These are phyloP conservation scores for Atractosteus spatula DNA, from an alignment of 2,113 vertebrate species.

Conservation along the genomic window DNA sequence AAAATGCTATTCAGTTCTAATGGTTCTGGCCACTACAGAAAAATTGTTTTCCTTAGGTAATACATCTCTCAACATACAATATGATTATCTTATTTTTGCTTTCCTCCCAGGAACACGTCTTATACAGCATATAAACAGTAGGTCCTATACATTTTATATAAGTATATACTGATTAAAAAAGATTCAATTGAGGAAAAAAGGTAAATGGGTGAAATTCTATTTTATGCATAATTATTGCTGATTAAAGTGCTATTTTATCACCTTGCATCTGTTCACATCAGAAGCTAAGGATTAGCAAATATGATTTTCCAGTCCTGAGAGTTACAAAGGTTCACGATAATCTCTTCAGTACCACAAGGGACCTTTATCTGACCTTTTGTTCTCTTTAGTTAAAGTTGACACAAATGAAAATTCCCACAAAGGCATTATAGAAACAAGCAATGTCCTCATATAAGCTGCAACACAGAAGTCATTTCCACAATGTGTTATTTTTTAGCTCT, in stretches of 20 bases:
- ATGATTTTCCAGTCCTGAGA: constrained; percentile 27
- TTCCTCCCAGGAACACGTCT: neutral
- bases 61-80: no score
- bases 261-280: constrained; percentile 55
- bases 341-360: constrained; percentile 17
- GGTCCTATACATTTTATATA: neutral
- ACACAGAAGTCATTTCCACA: constrained; percentile 13
- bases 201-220: constrained; percentile 31
- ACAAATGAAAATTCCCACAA: constrained; percentile 13
- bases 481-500: constrained; percentile 17
- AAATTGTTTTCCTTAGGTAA: no score
- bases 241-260: constrained; percentile 65
- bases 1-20: no score
- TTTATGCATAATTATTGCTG: constrained; percentile 58
- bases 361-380: constrained; percentile 38
- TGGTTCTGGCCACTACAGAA: no score
- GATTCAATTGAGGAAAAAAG: constrained; percentile 33
- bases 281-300: constrained; percentile 42
- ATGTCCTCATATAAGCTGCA: neutral
- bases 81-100: no score
- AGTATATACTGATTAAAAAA: neutral
- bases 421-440: constrained; percentile 6
- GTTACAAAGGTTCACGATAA: constrained; percentile 27
- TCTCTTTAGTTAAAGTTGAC: constrained; percentile 32
- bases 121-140: no score